phyloP scores from a whole-genome alignment of 2,113 vertebrate genomes.

The Chaenocephalus aceratus region DNA sequence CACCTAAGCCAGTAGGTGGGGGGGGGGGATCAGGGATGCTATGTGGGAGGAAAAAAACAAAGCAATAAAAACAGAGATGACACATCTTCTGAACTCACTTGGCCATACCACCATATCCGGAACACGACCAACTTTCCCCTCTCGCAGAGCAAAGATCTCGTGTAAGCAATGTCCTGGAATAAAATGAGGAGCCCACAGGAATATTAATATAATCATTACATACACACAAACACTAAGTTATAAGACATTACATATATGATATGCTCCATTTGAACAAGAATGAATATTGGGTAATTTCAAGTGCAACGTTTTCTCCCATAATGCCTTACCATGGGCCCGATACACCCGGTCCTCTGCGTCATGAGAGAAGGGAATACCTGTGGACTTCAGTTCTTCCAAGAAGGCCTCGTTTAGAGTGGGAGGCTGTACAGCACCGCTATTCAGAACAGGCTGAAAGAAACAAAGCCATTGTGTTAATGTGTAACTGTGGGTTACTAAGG shows the following conservation, averaged over 20 bases:
- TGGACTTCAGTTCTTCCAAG: slow-evolving; percentile 90
- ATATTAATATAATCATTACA: neutral
- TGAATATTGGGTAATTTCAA: neutral
- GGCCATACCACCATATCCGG: slow-evolving; percentile 98
- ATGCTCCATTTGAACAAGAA: neutral
- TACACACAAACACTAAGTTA: neutral
- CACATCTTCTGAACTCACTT: slow-evolving; percentile 83
- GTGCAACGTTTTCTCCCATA: neutral
- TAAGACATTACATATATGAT: neutral
- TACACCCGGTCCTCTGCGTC: slow-evolving; percentile 95
- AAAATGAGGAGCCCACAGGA: slow-evolving; percentile 38
- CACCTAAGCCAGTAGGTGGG: slow-evolving; percentile 29
- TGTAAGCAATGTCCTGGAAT: slow-evolving; percentile 95
- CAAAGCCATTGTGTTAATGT: slow-evolving; percentile 41
- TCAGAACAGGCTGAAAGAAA: slow-evolving; percentile 87
- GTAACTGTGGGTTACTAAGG: slow-evolving; percentile 1
- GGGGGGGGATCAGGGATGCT: slow-evolving; percentile 32
- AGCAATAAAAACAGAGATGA: slow-evolving; percentile 18
- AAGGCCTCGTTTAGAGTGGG: slow-evolving; percentile 92
- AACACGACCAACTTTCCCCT: slow-evolving; percentile 93
- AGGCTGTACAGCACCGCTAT: slow-evolving; percentile 87
- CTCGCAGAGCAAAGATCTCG: slow-evolving; percentile 96
- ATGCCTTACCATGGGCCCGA: slow-evolving; percentile 91
- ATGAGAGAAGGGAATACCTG: slow-evolving; percentile 89
- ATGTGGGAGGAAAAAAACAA: slow-evolving; percentile 40